These are phyloP conservation scores for Pseudotriccus pelzelni DNA, from an alignment of 2,797 vertebrate genomes.

Conservation along the genomic window DNA sequence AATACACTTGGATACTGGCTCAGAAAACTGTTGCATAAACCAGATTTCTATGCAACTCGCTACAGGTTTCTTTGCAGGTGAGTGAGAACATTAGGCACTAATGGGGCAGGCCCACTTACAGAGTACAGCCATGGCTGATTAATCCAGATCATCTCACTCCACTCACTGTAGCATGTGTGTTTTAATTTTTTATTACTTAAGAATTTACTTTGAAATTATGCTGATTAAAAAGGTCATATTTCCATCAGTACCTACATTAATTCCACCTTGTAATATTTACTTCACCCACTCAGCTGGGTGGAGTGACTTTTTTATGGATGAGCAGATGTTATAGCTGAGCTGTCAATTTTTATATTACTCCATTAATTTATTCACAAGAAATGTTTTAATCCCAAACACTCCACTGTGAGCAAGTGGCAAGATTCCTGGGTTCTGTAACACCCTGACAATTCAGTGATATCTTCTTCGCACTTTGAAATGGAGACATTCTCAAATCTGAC, in stretches of 20 bases:
- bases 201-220: constrained; percentile 45
- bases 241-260: constrained; percentile 40
- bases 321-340: constrained; percentile 44
- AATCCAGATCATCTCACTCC: background rate
- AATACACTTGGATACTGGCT: background rate
- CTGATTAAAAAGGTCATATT: constrained; percentile 43
- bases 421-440: background rate
- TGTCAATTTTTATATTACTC: constrained; percentile 41
- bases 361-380: constrained; percentile 42
- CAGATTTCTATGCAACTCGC: background rate
- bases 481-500: background rate
- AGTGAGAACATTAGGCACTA: background rate
- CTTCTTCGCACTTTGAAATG: background rate
- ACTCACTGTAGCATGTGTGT: background rate
- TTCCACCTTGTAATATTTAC: constrained; percentile 46
- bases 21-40: background rate
- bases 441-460: background rate
- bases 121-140: background rate
- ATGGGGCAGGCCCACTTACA: background rate
- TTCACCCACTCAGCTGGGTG: constrained; percentile 58
- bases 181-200: constrained; percentile 33
- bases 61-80: background rate
- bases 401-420: background rate
- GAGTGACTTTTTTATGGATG: constrained; percentile 49
- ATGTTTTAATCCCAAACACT: constrained; percentile 22